Percentiles rank a stretch among this genome's conserved stretches.
These are phyloP conservation scores for Rutilus rutilus DNA, from an alignment of 2,113 vertebrate genomes.

Conservation along the genomic window DNA sequence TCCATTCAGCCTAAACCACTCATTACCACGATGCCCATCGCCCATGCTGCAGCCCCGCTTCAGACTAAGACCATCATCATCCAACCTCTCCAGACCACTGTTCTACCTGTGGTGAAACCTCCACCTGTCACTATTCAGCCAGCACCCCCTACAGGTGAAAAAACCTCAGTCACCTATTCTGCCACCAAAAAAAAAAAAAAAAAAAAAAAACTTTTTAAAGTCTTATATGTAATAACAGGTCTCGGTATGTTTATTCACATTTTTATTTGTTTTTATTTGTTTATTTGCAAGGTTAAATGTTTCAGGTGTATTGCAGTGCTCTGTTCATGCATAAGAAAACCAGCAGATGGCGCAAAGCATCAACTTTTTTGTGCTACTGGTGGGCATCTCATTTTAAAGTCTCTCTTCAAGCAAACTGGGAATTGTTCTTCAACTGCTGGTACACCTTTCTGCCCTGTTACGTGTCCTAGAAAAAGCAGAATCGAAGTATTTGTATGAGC, in stretches of 20 bases:
- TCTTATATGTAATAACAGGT: background rate
- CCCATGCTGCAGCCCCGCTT: constrained; percentile 74
- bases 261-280: background rate
- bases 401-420: background rate
- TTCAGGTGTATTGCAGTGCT: background rate
- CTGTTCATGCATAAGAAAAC: background rate
- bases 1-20: constrained; percentile 88
- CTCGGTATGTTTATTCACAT: background rate
- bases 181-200: background rate
- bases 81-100: constrained; percentile 82
- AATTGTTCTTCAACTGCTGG: background rate
- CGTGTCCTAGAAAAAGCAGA: background rate
- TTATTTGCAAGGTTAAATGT: background rate
- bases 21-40: constrained; percentile 82
- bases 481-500: background rate
- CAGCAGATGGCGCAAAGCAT: constrained; percentile 67
- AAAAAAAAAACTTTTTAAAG: background rate
- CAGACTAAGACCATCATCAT: constrained; percentile 91
- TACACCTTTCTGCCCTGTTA: background rate
- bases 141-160: constrained; percentile 82
- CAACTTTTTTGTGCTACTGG: constrained; percentile 38
- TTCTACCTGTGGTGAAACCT: constrained; percentile 84
- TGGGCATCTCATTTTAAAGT: background rate
- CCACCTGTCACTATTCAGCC: constrained; percentile 84
- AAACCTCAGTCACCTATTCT: background rate